Evolutionary conservation across 1,140 invertebrate genomes (phyloP), one percentile per base, ranked within the genome.

Genomic region (Ooceraea biroi): DNA sequence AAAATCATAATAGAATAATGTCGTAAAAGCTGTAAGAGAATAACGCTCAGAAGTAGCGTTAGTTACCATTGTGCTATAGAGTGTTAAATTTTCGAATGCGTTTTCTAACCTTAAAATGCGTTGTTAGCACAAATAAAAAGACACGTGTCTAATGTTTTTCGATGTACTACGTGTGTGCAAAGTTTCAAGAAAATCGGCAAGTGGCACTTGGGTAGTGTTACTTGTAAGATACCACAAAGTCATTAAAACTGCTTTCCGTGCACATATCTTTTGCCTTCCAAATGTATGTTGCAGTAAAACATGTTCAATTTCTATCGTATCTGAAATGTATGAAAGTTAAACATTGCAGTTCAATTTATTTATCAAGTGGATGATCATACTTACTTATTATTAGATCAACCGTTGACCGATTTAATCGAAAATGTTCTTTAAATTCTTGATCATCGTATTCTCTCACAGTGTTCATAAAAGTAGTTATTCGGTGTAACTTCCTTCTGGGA

Each of bases 351-450:
- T n/a, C n/a, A n/a, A n/a, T 25, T 22, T 57, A 57, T 57, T 57
- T 57, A 57, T 57, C 55, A 57, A n/a, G 55, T 57, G 22, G 55
- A 57, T 57, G 1, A 57, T 57, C 55, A 57, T 57, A 57, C 55
- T 25, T 57, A 57, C n/a, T n/a, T n/a, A n/a, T 57, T 57, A 57
- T 57, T 57, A 57, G 55, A 22, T 57, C 55, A 57, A 25, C 55
- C n/a, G 25, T 57, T 25, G 55, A 57, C 22, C 55, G 55, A 57
- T 57, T 57, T 57, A 57, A 5, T 57, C 55, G 55, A 57, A 57
- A 57, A 25, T 57, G 55, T 5, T 25, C 55, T 57, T 57, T 57
- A 57, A n/a, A n/a, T n/a, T n/a, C n/a, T n/a, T n/a, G n/a, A n/a
- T n/a, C n/a, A n/a, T n/a, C n/a, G n/a, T n/a, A n/a, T 57, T 57